Evolutionary conservation across 2,888 invertebrate genomes (phyloP), one percentile per base, ranked within the genome.

Genomic region (Sceliomorpha sp.): DNA sequence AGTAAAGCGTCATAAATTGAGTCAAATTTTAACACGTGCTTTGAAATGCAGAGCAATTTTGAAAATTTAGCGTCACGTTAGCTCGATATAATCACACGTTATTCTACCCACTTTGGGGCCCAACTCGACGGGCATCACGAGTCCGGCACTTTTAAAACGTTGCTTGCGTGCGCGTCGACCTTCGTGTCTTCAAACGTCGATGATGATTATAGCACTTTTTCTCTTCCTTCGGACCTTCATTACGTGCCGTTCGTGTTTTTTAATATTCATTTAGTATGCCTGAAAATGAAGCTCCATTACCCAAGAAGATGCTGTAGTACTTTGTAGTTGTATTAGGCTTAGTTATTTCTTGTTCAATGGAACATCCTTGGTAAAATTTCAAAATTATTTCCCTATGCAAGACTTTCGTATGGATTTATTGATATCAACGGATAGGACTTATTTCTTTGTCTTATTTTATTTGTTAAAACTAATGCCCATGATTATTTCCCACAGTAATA

Each of bases 1-100:
- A n/a, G 48, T 58, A 51, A 60, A 48, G 58, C 70, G 60, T 77
- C 74, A 72, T 78, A 79, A 79, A 81, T 80, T 80, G 72, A 69
- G 75, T 51, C 72, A 71, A 80, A 79, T 70, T 64, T 75, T 74
- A 62, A 55, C 48, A 56, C 63, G 62, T 51, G 64, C 26, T 63
- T 20, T 47, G 44, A 68, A 70, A 70, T 53, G 62, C 45, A 70
- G 47, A 63, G 76, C 72, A 78, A 83, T 80, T 81, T 80, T 73
- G 74, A 68, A 74, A 74, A 66, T 73, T 62, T 70, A 66, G 71
- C 70, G 70, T 70, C 68, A 66, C 58, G 72, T 69, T 70, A 55
- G 50, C 59, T 69, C 62, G 66, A 44, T 72, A 79, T 82, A 83
- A 83, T 83, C 76, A 81, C 69, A 77, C 70, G 72, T 78, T 76